Evolutionary conservation across 30 jellyfish, hydroid and myxozoan species (phyloP).

Genomic region (Phacellophora camtschatica): DNA sequence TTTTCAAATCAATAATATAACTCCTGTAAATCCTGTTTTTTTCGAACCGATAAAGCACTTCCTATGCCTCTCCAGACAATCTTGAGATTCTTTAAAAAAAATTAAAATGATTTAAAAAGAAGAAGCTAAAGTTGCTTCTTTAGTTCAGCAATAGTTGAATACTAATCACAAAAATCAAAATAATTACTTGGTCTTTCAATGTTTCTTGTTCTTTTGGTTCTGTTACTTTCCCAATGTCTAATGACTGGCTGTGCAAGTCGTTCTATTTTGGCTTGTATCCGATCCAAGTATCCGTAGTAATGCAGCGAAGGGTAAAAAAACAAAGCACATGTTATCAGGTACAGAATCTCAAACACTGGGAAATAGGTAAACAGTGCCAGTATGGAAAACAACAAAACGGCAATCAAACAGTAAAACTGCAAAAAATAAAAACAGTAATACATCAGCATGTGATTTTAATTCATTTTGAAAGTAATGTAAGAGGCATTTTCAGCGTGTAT

Average conservation of each 20-base stretch:
- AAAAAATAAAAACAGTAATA: background rate
- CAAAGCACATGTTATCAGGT: conserved; percentile 11
- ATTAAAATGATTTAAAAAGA: no score
- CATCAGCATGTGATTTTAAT: background rate
- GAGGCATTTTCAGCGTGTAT: no score
- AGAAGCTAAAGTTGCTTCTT: no score
- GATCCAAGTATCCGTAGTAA: conserved; percentile 56
- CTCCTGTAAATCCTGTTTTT: no score
- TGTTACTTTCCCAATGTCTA: conserved; percentile 63
- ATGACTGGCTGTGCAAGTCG: conserved; percentile 37
- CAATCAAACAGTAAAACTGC: conserved; percentile 68
- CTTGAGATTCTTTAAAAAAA: no score
- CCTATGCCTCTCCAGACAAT: no score
- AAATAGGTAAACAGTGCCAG: conserved; percentile 52
- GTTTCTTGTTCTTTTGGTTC: conserved; percentile 50
- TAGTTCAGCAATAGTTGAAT: background rate
- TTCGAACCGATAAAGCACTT: no score
- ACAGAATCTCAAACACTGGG: conserved; percentile 50
- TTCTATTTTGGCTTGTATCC: conserved; percentile 23
- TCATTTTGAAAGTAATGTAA: no score
- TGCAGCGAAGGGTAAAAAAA: conserved; percentile 63
- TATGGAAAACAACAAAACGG: conserved; percentile 32
- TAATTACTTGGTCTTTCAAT: conserved; percentile 12
- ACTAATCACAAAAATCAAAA: background rate
- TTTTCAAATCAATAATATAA: no score